phyloP scores from a whole-genome alignment of 2,113 vertebrate genomes.

The Neogobius melanostomus region DNA sequence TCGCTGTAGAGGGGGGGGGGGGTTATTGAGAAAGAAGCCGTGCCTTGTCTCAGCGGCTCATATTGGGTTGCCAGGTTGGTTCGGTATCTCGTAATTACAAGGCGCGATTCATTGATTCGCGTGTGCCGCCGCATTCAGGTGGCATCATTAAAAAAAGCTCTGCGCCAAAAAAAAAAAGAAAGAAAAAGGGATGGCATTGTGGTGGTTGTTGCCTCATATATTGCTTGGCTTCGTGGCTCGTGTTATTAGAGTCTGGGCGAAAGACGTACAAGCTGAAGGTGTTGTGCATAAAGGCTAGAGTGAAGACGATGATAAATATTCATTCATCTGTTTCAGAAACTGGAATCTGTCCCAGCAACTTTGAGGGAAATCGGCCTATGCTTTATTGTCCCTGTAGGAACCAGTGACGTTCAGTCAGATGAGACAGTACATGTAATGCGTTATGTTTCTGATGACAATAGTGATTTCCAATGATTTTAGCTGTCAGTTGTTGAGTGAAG shows the following conservation, averaged over 20 bases:
- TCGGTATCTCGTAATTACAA: conserved; percentile 58
- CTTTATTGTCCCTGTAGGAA: no score
- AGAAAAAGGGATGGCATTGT: conserved; percentile 17
- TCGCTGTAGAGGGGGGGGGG: conserved; percentile 19
- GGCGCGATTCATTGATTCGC: conserved; percentile 54
- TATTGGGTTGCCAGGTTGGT: conserved; percentile 51
- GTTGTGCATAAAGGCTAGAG: not conserved
- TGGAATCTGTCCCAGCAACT: not conserved
- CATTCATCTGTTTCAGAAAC: not conserved
- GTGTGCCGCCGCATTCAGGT: conserved; percentile 55
- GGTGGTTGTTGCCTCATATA: conserved; percentile 32
- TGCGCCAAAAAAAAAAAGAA: not conserved
- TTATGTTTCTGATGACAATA: no score
- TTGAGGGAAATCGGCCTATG: not conserved
- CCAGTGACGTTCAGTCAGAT: no score
- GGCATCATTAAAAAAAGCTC: conserved; percentile 47
- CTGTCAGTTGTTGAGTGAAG: no score
- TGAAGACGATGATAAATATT: not conserved
- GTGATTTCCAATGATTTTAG: no score
- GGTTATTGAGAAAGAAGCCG: conserved; percentile 48
- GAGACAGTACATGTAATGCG: no score
- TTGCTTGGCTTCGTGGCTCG: conserved; percentile 24
- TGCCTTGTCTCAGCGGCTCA: conserved; percentile 40
- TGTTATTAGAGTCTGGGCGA: conserved; percentile 7
- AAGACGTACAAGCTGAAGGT: not conserved